Conservation (phyloP, 2,797 vertebrate genomes). For the Acanthurus leucopareius region DNA sequence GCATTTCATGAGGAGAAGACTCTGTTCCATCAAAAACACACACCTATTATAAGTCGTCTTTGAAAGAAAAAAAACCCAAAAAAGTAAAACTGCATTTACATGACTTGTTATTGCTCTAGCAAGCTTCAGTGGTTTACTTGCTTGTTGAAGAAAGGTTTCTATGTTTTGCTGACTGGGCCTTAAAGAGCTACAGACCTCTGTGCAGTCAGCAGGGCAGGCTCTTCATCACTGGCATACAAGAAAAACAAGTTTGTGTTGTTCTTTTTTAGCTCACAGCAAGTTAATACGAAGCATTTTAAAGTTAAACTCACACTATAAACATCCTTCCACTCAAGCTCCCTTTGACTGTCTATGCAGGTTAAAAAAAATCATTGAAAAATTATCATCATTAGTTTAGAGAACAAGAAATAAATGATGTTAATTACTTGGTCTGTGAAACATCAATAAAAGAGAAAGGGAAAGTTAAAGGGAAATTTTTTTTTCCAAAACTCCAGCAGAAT, state of each 20-base stretch:
- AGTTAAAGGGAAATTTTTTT: not conserved
- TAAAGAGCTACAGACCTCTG: constrained; percentile 24
- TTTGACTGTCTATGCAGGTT: not conserved
- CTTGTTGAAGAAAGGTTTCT: constrained; percentile 27
- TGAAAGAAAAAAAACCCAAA: constrained; percentile 28
- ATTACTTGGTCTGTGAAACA: not conserved
- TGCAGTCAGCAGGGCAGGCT: constrained; percentile 3
- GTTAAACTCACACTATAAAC: not conserved
- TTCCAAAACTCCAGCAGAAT: not conserved
- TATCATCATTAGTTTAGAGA: not conserved
- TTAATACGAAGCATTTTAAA: not conserved
- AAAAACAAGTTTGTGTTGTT: not conserved
- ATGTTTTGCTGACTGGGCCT: constrained; percentile 38
- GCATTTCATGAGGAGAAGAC: constrained; percentile 30
- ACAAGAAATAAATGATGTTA: not conserved
- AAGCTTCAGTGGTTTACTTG: constrained; percentile 35
- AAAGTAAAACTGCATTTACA: constrained; percentile 27
- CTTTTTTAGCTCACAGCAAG: constrained; percentile 9
- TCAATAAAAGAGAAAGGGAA: not conserved
- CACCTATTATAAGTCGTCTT: constrained; percentile 8
- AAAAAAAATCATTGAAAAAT: not conserved
- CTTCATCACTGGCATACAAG: not conserved
- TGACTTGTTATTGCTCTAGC: constrained; percentile 34
- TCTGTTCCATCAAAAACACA: constrained; percentile 5
- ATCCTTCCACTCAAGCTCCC: not conserved